A percentile compares a stretch with the other conserved stretches of the same genome.
Conservation (phyloP, 2,888 invertebrate genomes). For the Drosophila subsilvestris region DNA sequence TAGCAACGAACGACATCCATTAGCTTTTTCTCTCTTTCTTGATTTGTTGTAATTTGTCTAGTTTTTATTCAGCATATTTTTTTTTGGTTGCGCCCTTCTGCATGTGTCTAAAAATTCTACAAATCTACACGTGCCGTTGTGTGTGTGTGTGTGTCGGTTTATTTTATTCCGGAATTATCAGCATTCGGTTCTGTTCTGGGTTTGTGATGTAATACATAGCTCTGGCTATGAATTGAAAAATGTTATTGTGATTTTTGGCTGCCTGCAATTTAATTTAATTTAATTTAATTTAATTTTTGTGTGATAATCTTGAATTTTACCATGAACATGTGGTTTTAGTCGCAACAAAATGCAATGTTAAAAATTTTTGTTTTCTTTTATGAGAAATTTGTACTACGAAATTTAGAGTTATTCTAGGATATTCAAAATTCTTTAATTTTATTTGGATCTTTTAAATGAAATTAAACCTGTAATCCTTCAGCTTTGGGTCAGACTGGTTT, state of each 20-base stretch:
- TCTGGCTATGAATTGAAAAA: conserved; percentile 47
- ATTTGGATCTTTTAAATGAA: too few relatives aligned
- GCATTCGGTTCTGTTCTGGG: conserved; percentile 37
- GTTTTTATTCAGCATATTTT: conserved; percentile 2
- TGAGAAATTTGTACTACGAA: background rate
- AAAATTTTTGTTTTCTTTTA: too few relatives aligned
- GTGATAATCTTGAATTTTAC: background rate
- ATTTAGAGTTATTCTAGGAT: too few relatives aligned
- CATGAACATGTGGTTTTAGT: too few relatives aligned
- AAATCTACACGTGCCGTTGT: conserved; percentile 4
- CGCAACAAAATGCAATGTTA: too few relatives aligned
- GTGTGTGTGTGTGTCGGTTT: conserved; percentile 19
- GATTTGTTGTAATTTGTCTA: conserved; percentile 31
- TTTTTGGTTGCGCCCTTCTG: conserved; percentile 50
- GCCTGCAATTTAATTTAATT: conserved; percentile 10
- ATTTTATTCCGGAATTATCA: conserved; percentile 51
- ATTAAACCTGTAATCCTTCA: too few relatives aligned
- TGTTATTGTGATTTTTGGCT: background rate
- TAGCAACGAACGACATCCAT: conserved; percentile 22
- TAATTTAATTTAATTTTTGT: background rate
- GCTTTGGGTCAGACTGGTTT: too few relatives aligned
- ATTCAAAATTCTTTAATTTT: too few relatives aligned
- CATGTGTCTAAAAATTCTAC: background rate
- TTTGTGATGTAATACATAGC: conserved; percentile 55
- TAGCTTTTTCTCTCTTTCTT: conserved; percentile 22